Evolutionary conservation across 2,797 vertebrate species (phyloP), one percentile per base, ranked within the genome.

Genomic region (Trematomus bernacchii): DNA sequence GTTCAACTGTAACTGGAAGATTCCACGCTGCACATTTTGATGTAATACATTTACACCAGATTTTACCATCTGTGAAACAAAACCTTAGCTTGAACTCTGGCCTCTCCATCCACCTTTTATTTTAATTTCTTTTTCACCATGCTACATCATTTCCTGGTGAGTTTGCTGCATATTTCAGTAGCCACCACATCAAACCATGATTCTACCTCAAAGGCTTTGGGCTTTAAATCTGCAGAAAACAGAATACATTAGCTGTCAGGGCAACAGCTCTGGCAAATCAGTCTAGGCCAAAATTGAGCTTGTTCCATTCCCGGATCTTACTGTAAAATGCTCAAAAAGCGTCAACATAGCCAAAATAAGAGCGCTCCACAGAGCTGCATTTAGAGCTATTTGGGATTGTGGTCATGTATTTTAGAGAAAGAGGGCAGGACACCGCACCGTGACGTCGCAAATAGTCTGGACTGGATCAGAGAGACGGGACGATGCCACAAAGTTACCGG

Each of bases 361-460:
- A 86, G 79, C 6, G 13, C 63, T 76, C 80, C 55, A 69, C 85
- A 81, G 87, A 85, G 86, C 87, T 87, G 82, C 87, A 89, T 85
- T 90, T 87, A 84, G 85, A 88, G 80, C 89, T 88, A 90, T 92
- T 93, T 93, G 86, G 89, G 88, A 89, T 79, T 94, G 92, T 60
- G 90, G 85, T 92, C 88, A 87, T 77, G 83, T 87, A 80, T 91
- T 88, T 92, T 88, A 89, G 85, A 87, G 84, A 88, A 76, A 86
- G 76, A 89, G 89, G 88, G 88, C 78, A 84, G 87, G 88, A 89
- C 83, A 74, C 87, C 85, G 33, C 88, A 82, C 82, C 51, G 83
- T 90, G 92, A 93, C 91, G 89, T 93, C 83, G 87, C 90, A 90
- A 85, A 84, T 76, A 73, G 90, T 93, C 92, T 94, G 94, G 90